Evolutionary conservation across 2,888 invertebrate genomes (phyloP).

Genomic region (Eupithecia insigniata): DNA sequence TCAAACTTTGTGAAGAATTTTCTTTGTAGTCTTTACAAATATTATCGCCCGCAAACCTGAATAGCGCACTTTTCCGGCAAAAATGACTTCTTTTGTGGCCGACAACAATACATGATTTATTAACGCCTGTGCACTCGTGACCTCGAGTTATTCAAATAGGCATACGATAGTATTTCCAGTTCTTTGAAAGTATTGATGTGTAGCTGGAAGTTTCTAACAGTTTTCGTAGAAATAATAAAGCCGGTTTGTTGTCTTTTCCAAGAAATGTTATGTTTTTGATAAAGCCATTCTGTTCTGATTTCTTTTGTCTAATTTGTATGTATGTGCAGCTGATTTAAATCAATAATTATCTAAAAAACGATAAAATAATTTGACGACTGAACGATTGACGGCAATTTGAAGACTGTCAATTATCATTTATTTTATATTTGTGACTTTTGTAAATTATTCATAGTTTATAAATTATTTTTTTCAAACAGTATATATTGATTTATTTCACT

Average conservation of each 20-base stretch:
- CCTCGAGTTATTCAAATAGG: constrained; percentile 49
- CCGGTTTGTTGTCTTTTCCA: not conserved
- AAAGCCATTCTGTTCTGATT: too few relatives aligned
- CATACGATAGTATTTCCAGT: constrained; percentile 24
- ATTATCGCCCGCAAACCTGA: constrained; percentile 59
- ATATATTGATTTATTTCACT: too few relatives aligned
- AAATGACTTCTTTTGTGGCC: constrained; percentile 79
- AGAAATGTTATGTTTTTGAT: too few relatives aligned
- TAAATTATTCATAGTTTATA: too few relatives aligned
- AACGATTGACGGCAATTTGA: too few relatives aligned
- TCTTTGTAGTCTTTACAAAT: constrained; percentile 56
- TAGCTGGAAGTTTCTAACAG: not conserved
- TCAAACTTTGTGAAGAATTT: constrained; percentile 47
- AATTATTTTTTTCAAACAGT: too few relatives aligned
- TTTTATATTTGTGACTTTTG: too few relatives aligned
- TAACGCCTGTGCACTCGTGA: constrained; percentile 52
- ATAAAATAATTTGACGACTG: too few relatives aligned
- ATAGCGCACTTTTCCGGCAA: constrained; percentile 71
- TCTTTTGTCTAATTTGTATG: too few relatives aligned
- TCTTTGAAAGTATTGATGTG: constrained; percentile 18
- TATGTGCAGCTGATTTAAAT: too few relatives aligned
- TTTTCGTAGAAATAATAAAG: not conserved
- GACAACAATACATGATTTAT: constrained; percentile 79
- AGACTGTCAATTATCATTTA: too few relatives aligned
- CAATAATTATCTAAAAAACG: too few relatives aligned